Base-by-base conservation (phyloP, 2,113 vertebrate genomes). In the Aspiorhynchus laticeps region DNA sequence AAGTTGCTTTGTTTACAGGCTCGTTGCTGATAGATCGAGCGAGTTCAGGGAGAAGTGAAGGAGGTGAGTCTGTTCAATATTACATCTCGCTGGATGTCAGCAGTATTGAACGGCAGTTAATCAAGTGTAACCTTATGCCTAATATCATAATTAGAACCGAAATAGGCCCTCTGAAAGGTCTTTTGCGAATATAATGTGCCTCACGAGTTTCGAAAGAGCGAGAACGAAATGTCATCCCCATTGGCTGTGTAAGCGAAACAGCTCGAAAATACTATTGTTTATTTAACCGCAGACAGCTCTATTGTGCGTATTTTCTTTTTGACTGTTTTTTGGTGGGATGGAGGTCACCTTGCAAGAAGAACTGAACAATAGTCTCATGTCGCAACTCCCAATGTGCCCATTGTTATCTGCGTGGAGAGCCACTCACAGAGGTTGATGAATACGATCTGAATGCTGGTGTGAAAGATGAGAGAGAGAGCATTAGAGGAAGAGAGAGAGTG, bases 401-500 rank as follows among this genome's bases (percentile, higher is more conserved):
- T 85, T 89, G 88, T 80, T 89, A 82, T 90, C 89, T 89, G 84
- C 78, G 80, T 74, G 80, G 88, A 88, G 56, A 73, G 69, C 28
- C 63, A 65, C 61, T 85, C 88, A 80, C 81, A 38, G 89, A 85
- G 87, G 89, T 86, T 92, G 91, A 90, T 88, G 90, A 89, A 90
- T 83, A 88, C 90, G 91, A 94, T 94, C 92, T 92, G 91, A 91
- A 94, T 92, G 91, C 87, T 59, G 56, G 84, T 84, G 89, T 88
- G 90, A 90, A 90, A 92, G 38, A 87, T 88, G 63, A 77, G 61
- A 73, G 87, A 88, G 87, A 61, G 33, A 59, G 76, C 77, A 80
- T 79, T 67, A 61, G 87, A 67, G 48, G 61, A 65, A 75, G 80
- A 78, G 83, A 76, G 80, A 80, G 51, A 76, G 88, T 87, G 80